Conservation (phyloP, 2,113 vertebrate genomes). For the Brachionichthys hirsutus region DNA sequence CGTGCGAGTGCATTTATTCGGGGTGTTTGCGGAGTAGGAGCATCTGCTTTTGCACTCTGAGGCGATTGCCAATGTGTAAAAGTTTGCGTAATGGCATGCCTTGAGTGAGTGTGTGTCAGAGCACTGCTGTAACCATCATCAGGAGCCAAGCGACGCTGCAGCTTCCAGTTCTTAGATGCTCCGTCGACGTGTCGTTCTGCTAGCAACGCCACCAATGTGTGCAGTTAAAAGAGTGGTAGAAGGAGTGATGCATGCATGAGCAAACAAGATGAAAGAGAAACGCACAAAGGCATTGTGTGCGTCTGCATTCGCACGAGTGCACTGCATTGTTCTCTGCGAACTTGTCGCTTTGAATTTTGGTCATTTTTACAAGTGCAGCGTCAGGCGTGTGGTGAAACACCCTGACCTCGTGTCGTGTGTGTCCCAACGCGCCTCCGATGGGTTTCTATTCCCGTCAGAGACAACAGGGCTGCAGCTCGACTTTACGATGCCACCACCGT, state of each 20-base stretch:
- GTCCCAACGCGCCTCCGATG: conserved; percentile 38
- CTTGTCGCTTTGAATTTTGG: conserved; percentile 56
- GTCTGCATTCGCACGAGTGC: conserved; percentile 1
- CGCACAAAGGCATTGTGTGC: not conserved
- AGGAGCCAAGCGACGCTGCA: not conserved
- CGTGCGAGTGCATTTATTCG: not conserved
- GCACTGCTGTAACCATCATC: conserved; percentile 1
- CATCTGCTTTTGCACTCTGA: conserved; percentile 12
- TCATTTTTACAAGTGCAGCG: conserved; percentile 67
- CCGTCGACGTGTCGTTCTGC: no score
- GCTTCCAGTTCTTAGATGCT: no score
- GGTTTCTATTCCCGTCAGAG: conserved; percentile 43
- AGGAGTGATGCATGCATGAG: no score
- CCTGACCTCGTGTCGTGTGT: conserved; percentile 16
- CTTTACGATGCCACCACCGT: conserved; percentile 50
- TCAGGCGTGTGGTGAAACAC: conserved; percentile 53
- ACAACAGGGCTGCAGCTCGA: conserved; percentile 56
- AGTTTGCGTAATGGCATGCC: conserved; percentile 2
- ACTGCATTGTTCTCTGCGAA: conserved; percentile 53
- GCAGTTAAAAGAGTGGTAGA: not conserved
- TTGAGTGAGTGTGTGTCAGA: conserved; percentile 4
- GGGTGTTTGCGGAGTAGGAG: conserved; percentile 4
- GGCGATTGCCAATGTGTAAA: not conserved
- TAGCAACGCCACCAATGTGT: not conserved
- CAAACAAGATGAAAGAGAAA: not conserved